These are phyloP conservation scores for Asarcornis scutulata DNA, from an alignment of 2,113 vertebrate species.

Conservation along the genomic window DNA sequence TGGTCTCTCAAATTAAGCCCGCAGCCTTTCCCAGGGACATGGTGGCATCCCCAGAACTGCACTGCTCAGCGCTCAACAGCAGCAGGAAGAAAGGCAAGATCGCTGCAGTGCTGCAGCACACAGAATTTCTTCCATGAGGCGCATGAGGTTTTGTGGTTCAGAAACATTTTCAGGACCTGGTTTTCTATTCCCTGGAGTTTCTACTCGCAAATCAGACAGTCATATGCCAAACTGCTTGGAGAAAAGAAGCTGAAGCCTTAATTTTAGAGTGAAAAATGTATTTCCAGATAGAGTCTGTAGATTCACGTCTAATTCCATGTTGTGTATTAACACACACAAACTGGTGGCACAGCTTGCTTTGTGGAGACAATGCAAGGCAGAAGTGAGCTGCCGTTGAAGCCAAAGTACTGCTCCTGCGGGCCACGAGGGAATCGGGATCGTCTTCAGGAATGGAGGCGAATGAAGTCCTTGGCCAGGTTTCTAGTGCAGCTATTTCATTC, in stretches of 20 bases:
- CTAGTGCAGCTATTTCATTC: background rate
- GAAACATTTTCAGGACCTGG: background rate
- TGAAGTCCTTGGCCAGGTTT: background rate
- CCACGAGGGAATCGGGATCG: background rate
- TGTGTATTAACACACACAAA: background rate
- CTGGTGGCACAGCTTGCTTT: background rate
- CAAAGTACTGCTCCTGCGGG: background rate
- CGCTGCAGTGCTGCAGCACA: background rate
- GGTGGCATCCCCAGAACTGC: accelerated
- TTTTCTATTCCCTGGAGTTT: background rate
- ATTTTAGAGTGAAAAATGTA: background rate
- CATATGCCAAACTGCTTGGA: background rate
- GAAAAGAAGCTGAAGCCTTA: background rate
- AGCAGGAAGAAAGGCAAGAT: background rate
- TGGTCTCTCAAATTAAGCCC: background rate
- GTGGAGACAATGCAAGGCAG: background rate
- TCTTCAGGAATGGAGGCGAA: background rate
- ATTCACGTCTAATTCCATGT: background rate
- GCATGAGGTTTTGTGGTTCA: conserved; percentile 28
- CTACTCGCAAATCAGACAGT: background rate
- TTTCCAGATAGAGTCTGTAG: background rate
- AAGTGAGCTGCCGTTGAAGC: background rate
- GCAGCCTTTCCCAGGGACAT: background rate
- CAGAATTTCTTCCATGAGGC: conserved; percentile 34
- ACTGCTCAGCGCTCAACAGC: background rate